Base-by-base conservation (phyloP, 2,888 invertebrate species). In the Dasypogon diadema region DNA sequence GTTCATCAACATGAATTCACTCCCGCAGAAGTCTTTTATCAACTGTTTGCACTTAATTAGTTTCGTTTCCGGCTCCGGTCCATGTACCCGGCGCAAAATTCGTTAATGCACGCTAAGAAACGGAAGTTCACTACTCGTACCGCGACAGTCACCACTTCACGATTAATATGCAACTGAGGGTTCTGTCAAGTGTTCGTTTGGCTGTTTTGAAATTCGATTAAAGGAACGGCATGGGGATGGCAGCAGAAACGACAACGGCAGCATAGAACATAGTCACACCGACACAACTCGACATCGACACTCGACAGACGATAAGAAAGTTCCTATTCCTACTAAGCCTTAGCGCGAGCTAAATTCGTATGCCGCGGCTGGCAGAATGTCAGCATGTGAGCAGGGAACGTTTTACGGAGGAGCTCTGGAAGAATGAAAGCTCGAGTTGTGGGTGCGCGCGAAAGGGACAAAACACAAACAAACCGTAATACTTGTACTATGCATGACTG, bases 11-110 rank as follows among this genome's bases (percentile, higher is more conserved):
- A 48, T 65, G 24, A 37, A 18, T 60, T 24, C 46, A 46, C 65
- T 46, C 37, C 63, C n/a, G 18, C 24, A 26, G 14, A 56, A 48
- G 48, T 46, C 46, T 46, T 65, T 65, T 65, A 65, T 65, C 65
- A 65, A 65, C 65, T 22, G 48, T 65, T 65, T 65, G 65, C 65
- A 65, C 65, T 46, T 65, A 65, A 65, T 65, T 65, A 46, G 48
- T 42, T 65, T 65, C 46, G 65, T 65, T 65, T 65, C 65, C 65
- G 65, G 65, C 34, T n/a, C 65, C 46, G 42, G 46, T 30, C 46
- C 26, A 46, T 26, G 22, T 46, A 65, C 63, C 34, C 63, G 34
- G 4, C 55, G n/a, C 42, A 26, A 65, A 65, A 24, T 48, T 65
- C 34, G 14, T 22, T 37, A 14, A 24, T 10, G 42, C n/a, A 16